Evolutionary conservation across 2,113 vertebrate genomes (phyloP), one percentile per base, ranked within the genome.

Genomic region (Poecile atricapillus): DNA sequence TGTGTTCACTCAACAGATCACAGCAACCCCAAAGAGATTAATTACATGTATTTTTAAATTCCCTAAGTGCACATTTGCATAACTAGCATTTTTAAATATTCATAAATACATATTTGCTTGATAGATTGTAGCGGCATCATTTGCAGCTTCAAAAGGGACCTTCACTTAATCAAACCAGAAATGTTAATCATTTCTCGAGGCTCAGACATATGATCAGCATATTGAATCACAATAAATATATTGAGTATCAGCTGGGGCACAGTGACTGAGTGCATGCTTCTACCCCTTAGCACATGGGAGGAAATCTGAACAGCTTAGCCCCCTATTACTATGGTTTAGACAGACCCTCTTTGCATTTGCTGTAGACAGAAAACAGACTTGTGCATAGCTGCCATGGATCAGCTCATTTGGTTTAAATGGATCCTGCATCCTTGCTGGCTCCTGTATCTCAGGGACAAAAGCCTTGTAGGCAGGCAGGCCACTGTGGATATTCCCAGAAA

Each of bases 21-120:
- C 80, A 96, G 93, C 90, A 96, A 96, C 86, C 86, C 93, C 90
- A 75, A 93, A 87, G 92, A 96, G 90, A 94, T 95, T 97, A 97
- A 95, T 96, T 96, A 91, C 20, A 4, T 93, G 89, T 95, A 93
- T 97, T 96, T 97, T 97, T 90, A 97, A 96, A 95, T 96, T 96
- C 96, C 92, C 96, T 64, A 95, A 93, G 92, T 93, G 83, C 88
- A 89, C 91, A 97, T 97, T 97, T 97, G 88, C 96, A 97, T 95
- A 96, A 96, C 94, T 95, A 96, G 92, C 92, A 92, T 96, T 87
- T 96, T 93, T 22, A 96, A 97, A 97, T 96, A 96, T 96, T 96
- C 95, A 96, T 97, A 96, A 96, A 90, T 90, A 96, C 95, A 92
- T 96, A 96, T 97, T 96, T 97, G 80, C 95, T 96, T 96, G 94